Base-by-base conservation (phyloP, 2,113 vertebrate species). In the Gavia stellata region DNA sequence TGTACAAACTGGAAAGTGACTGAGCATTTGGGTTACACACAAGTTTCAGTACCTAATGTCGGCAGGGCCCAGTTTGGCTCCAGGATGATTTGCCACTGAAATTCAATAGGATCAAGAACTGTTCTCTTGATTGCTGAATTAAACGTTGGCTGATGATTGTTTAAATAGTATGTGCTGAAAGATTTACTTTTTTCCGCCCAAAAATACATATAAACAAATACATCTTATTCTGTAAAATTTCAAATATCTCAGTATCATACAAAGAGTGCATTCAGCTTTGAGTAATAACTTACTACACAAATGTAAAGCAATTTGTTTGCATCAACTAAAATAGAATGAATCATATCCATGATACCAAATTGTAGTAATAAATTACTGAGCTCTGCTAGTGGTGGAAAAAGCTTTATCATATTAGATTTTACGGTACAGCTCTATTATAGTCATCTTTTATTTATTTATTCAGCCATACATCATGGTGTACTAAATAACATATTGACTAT, bases 331-430 rank as follows among this genome's bases (percentile, higher is more conserved):
- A 75, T 17, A 94, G 70, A 96, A 96, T 96, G 65, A 97, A 94
- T 90, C 71, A 74, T 26, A 96, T 79, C 55, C 49, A 79, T 24
- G 90, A 95, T 91, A 81, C 55, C 45, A 94, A 96, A 97, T 70
- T 89, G 86, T 71, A 92, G 34, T 55, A 95, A 98, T 96, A 97
- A 97, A 97, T 97, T 96, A 91, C 86, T 82, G 86, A 92, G 78
- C 73, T 92, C 95, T 85, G 86, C 90, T 92, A 67, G 78, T 72
- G 80, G 56, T 89, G 42, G 68, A 83, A 95, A 86, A 95, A 67
- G 31, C 13, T 93, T 82, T 93, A 95, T 92, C 71, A 55, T 73
- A 93, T 66, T 94, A 81, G 89, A 55, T 56, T 68, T 90, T 63
- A 84, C 3, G 17, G 92, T 90, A 80, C 81, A 95, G 53, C 62